Evolutionary conservation across 2,888 invertebrate genomes (phyloP).

Genomic region (Polyommatus iphigenia): DNA sequence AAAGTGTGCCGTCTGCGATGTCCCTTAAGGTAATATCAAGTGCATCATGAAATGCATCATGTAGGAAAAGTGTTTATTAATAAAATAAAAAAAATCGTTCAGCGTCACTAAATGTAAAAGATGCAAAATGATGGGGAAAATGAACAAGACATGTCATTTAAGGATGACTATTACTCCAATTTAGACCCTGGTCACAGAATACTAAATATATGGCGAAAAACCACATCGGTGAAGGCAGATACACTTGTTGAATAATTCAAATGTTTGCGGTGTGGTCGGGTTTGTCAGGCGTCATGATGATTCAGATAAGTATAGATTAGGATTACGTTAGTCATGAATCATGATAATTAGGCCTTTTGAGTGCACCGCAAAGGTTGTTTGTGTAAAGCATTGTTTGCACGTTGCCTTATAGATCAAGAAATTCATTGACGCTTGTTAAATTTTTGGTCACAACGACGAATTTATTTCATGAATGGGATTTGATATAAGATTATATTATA

Average conservation of each 20-base stretch:
- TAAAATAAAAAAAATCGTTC: not conserved
- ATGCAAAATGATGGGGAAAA: not conserved
- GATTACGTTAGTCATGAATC: slow-evolving; percentile 2
- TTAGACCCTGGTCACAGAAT: not conserved
- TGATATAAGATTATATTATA: too few relatives aligned
- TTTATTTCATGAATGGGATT: too few relatives aligned
- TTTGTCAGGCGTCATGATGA: slow-evolving; percentile 11
- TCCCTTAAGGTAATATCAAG: too few relatives aligned
- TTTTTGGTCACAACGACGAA: not conserved
- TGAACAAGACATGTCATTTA: not conserved
- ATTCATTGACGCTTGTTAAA: not conserved
- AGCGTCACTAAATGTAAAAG: not conserved
- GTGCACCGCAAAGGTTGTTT: not conserved
- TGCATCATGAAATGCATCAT: not conserved
- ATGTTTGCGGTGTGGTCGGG: not conserved
- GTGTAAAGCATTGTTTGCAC: not conserved
- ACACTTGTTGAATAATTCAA: slow-evolving; percentile 7
- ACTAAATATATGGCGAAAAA: not conserved
- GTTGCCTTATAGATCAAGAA: not conserved
- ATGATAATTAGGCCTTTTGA: not conserved
- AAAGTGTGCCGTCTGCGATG: too few relatives aligned
- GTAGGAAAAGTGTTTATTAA: not conserved
- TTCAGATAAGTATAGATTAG: slow-evolving; percentile 10
- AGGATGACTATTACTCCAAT: not conserved
- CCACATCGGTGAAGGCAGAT: not conserved